Evolutionary conservation across 2,888 invertebrate genomes (phyloP).

Genomic region (Pyralis farinalis): DNA sequence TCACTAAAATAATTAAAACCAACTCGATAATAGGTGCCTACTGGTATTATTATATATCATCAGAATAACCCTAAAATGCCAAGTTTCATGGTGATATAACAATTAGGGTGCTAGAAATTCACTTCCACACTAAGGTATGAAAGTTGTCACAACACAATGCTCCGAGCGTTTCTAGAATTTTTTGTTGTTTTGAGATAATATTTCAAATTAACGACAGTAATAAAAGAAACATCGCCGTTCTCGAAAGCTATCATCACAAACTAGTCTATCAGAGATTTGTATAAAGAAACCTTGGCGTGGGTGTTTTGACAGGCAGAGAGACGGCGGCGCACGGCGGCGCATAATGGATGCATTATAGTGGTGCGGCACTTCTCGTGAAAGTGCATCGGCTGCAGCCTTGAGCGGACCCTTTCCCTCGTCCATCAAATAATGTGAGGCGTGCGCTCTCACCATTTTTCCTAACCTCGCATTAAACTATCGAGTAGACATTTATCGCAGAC

Average conservation of each 20-base stretch:
- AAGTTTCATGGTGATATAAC: too few relatives aligned
- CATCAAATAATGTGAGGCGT: slow-evolving; percentile 52
- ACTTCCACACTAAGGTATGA: too few relatives aligned
- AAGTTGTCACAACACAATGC: too few relatives aligned
- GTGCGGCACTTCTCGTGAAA: slow-evolving; percentile 71
- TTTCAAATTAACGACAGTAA: slow-evolving; percentile 9
- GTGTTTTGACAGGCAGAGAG: slow-evolving; percentile 47
- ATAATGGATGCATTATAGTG: slow-evolving; percentile 69
- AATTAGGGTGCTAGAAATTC: too few relatives aligned
- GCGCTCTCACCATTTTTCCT: slow-evolving; percentile 61
- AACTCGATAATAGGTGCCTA: too few relatives aligned
- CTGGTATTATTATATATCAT: too few relatives aligned
- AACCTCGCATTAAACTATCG: slow-evolving; percentile 65
- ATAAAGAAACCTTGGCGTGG: slow-evolving; percentile 43
- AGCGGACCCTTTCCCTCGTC: slow-evolving; percentile 75
- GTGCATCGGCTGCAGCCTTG: slow-evolving; percentile 74
- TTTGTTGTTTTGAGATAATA: background rate
- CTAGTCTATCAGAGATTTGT: slow-evolving; percentile 25
- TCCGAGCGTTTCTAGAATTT: too few relatives aligned
- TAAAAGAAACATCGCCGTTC: slow-evolving; percentile 12
- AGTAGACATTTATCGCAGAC: slow-evolving; percentile 61
- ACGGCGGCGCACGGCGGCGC: slow-evolving; percentile 43
- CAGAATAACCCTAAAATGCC: too few relatives aligned
- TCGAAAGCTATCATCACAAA: slow-evolving; percentile 11
- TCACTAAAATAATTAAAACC: too few relatives aligned